Evolutionary conservation across 92 coral and sea anemone genomes (phyloP), one percentile per base, ranked within the genome.

Genomic region (Diadumene lineata): DNA sequence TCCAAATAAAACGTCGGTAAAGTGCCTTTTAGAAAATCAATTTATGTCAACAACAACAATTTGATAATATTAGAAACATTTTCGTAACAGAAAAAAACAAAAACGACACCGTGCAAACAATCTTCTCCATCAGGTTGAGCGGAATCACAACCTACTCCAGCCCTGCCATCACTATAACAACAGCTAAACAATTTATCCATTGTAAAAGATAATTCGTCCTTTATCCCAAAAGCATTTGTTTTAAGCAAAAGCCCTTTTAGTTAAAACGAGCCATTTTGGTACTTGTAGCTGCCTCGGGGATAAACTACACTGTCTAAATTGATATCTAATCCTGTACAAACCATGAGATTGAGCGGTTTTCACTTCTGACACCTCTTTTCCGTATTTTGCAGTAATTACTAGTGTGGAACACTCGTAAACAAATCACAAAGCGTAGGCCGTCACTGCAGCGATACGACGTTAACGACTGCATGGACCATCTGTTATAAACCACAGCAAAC

Each of bases 351-450:
- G 68, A 62, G 68, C 68, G 68, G 43, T 62, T 62, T 72, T 50
- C 34, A 50, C 29, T 48, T 23, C 56, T 72, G 77, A 72, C 77
- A 72, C 17, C 34, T 56, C n/a, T 23, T 25, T 72, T 72, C 77
- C 77, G 77, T 56, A 21, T 31, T 70, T 70, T 56, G 10, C 65
- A 70, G 62, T 55, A 70, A 70, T 51, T 55, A 70, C 76, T 55
- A 62, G 68, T 31, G 43, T 30, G 38, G 21, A n/a, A n/a, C n/a
- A 21, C 38, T 28, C 43, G 68, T 62, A 62, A 62, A 62, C 68
- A 62, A 30, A 29, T 1, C 63, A 16, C 31, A 13, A 26, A 69
- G 65, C 62, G 77, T 60, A 72, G 77, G 76, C 64, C 32, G 60
- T 11, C n/a, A n/a, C n/a, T n/a, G 18, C 28, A 70, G 10, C 26